phyloP scores from a whole-genome alignment of 2,113 vertebrate genomes.

The Dicentrarchus labrax region DNA sequence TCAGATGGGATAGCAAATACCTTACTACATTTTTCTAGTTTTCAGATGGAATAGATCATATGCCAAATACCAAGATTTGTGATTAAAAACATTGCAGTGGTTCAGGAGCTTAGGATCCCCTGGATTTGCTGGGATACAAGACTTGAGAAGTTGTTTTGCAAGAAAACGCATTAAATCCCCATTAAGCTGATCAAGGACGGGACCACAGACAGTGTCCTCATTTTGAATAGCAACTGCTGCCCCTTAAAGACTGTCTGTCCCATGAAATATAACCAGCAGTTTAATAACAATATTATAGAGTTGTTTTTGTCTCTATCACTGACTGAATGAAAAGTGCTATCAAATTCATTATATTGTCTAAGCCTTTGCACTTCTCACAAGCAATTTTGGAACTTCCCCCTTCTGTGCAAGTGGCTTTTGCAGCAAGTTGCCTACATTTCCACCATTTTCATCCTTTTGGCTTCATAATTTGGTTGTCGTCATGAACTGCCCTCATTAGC shows the following conservation, averaged over 20 bases:
- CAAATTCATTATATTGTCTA: constrained; percentile 38
- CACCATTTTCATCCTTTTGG: constrained; percentile 57
- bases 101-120: constrained; percentile 69
- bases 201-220: constrained; percentile 65
- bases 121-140: constrained; percentile 73
- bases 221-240: constrained; percentile 54
- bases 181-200: constrained; percentile 77
- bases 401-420: constrained; percentile 46
- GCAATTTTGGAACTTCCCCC: constrained; percentile 44
- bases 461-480: constrained; percentile 70
- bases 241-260: constrained; percentile 46
- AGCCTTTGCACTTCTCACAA: constrained; percentile 48
- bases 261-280: constrained; percentile 36
- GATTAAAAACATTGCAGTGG: constrained; percentile 68
- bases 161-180: constrained; percentile 72
- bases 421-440: constrained; percentile 47
- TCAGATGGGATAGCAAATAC: constrained; percentile 25
- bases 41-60: constrained; percentile 47
- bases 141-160: constrained; percentile 77
- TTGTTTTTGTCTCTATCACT: constrained; percentile 19
- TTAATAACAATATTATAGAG: constrained; percentile 30
- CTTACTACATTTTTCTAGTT: constrained; percentile 34
- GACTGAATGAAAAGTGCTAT: constrained; percentile 30
- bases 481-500: constrained; percentile 73
- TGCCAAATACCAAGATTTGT: constrained; percentile 70